Conservation (phyloP, 2,113 vertebrate species). For the Naja naja region DNA sequence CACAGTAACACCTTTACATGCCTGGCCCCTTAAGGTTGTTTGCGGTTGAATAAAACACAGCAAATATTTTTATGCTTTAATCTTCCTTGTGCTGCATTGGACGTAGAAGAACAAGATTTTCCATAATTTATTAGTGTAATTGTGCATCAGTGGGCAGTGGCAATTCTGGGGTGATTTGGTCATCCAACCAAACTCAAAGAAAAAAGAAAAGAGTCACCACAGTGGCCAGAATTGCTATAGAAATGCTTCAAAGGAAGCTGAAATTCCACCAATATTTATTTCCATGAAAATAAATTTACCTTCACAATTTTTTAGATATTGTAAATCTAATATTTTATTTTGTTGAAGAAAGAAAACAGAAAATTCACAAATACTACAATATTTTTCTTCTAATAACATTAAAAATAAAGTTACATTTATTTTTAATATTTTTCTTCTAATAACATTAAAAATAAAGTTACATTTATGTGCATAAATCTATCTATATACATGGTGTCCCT, state of each 20-base stretch:
- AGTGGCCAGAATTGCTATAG: neutral
- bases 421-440: neutral
- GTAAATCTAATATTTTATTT: neutral
- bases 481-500: neutral
- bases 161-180: neutral
- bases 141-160: neutral
- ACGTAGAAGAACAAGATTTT: neutral
- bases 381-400: neutral
- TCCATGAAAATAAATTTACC: neutral
- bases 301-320: neutral
- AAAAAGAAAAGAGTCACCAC: neutral
- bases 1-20: neutral
- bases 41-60: neutral
- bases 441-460: neutral
- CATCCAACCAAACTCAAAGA: neutral
- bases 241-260: neutral
- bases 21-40: neutral
- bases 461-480: neutral
- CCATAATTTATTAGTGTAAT: neutral
- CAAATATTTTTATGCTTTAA: neutral
- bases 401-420: neutral
- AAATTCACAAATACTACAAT: neutral
- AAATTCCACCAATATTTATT: neutral
- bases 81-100: neutral
- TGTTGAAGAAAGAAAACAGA: neutral